Evolutionary conservation across 2,113 vertebrate genomes (phyloP), one percentile per base, ranked within the genome.

Genomic region (Syrmaticus mikado): DNA sequence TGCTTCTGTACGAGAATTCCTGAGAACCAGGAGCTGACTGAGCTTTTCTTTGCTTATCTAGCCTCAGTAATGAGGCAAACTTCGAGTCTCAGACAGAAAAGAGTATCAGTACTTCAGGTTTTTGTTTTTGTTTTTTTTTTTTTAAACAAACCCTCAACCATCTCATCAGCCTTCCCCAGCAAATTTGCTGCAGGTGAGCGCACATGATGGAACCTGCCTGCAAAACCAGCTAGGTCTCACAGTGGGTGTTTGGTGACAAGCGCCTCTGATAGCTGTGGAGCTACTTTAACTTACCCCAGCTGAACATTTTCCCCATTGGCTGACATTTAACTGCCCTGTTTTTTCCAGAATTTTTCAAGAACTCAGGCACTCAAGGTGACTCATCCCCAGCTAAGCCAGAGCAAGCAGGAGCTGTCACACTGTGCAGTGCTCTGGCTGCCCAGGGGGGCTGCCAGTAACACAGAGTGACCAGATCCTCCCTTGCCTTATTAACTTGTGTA

Each of bases 301-400:
- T 60, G 72, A 90, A 81, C 27, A 6, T 61, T 38, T 52, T 43
- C 64, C 74, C 74, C 71, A 78, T 8, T 83, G 85, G 57, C 46
- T 94, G 94, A 87, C 73, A 87, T 96, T 95, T 93, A 92, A 74
- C 25, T 83, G 85, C 60, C 90, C 89, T 85, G 60, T 0, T 85
- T 96, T 86, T 61, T 52, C 46, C 72, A 93, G 61, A 83, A 71
- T 92, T 93, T 86, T 62, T 93, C 82, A 60, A 88, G 68, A 83
- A 87, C 52, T 73, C 87, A 74, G 93, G 72, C 87, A 57, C 65
- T 85, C 40, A 55, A 70, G 87, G 92, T 92, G 91, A 93, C 89
- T 92, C 91, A 89, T 81, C 13, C 0, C 75, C 57, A 71, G 89
- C 91, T 82, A 76, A 91, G 53, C 78, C 3, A 0, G 66, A 84